Base-by-base conservation (phyloP, 2,113 vertebrate genomes). In the Atlantisia rogersi region DNA sequence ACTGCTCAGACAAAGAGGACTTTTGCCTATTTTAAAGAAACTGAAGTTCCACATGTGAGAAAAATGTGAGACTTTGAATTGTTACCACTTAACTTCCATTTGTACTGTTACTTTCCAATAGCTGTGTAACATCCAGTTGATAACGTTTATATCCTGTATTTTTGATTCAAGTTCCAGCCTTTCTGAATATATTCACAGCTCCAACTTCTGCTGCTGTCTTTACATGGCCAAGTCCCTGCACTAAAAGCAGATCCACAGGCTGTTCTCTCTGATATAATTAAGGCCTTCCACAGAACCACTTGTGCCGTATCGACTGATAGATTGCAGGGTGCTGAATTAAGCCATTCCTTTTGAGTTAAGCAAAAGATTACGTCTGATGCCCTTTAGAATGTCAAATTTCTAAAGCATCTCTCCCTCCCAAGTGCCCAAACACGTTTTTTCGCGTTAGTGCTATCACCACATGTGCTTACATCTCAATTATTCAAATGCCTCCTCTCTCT, bases 131-230 rank as follows among this genome's bases (percentile, higher is more conserved):
- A 68, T 16, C 6, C 17, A 56, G 6, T 18, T 65, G 18, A 10
- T 62, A 2, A 42, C 20, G 6, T 40, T 77, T 67, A 4, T 52
- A 12, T 5, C 0, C 10, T 3, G 3, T 14, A 18, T 63, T 71
- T 83, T 88, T 70, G 7, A 16, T 65, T 48, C 1, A 71, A 68
- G 3, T 55, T 35, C 12, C 12, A 21, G 19, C 9, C 6, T 73
- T 74, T 82, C 21, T 21, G 71, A 70, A 52, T 44, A 48, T 7
- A 67, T 16, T 21, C n/a, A 39, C 7, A 91, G 21, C 12, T 87
- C 19, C 58, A 62, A 3, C 7, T 62, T 91, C 32, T 71, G 70
- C 58, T 65, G 14, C 35, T 82, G 18, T 56, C 31, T 71, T 64
- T 46, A 12, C 4, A 29, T 6, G 50, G 10, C 11, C 39, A 39